Base-by-base conservation (phyloP, 2,797 vertebrate genomes). In the Acanthurus lineatus region DNA sequence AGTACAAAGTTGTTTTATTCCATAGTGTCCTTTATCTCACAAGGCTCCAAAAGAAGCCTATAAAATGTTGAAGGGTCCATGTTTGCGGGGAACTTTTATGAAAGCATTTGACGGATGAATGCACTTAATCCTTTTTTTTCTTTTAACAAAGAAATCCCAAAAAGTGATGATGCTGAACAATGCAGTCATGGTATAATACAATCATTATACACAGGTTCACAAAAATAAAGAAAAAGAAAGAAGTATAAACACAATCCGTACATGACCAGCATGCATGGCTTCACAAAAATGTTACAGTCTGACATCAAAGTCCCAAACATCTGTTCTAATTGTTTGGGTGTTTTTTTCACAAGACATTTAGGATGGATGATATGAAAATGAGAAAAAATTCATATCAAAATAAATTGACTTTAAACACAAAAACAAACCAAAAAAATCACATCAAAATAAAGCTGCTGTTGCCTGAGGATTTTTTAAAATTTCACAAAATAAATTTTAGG, bases 181-280 rank as follows among this genome's bases (percentile, higher is more conserved):
- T 94, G 94, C 93, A 95, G 93, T 92, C 93, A 95, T 96, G 94
- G 91, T 92, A 91, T 69, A 89, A 94, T 92, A 77, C 93, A 91
- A 93, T 93, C 92, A 89, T 92, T 61, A 70, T 22, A 83, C 69
- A 89, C 78, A 96, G 85, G 92, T 96, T 95, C 92, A 94, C 91
- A 92, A 91, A 90, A 59, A 81, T 69, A 81, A 76, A 81, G 87
- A 92, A 88, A 89, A 94, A 94, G 6, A 35, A 57, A 53, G 63
- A 3, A 16, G 25, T 25, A 64, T 51, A 82, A 79, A 62, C 28
- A 96, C 94, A 94, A 90, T 91, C 96, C 95, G 0, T 93, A 95
- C 97, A 98, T 96, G 97, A 95, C 97, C 97, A 97, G 97, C 97
- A 98, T 97, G 97, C 96, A 96, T 94, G 96, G 91, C 93, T 94